phyloP scores from a whole-genome alignment of 1,140 invertebrate genomes.

The Lucilia sericata region DNA sequence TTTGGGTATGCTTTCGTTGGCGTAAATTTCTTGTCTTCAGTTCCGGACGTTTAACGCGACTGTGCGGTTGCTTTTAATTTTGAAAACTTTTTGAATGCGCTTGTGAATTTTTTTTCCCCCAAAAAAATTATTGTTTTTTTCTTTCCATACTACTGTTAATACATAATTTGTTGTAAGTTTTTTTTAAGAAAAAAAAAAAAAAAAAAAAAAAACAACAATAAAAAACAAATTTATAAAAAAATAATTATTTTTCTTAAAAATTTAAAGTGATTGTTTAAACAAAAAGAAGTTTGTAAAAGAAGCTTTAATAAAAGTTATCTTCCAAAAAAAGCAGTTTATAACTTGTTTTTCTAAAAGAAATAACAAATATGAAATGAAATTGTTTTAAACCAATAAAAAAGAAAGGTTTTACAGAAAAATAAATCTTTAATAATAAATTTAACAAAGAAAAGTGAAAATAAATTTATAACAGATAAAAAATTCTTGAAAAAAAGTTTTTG shows the following conservation, averaged over 20 bases:
- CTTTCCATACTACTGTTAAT: background rate
- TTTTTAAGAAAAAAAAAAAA: no score
- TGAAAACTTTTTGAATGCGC: slow-evolving; percentile 1
- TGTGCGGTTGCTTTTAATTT: slow-evolving; percentile 33
- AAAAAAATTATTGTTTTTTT: slow-evolving; percentile 27
- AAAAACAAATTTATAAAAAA: no score
- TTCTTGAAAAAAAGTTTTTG: background rate
- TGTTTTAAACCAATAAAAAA: background rate
- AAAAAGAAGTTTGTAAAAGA: slow-evolving; percentile 6
- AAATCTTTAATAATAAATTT: background rate
- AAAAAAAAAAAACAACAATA: no score
- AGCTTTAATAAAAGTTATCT: background rate
- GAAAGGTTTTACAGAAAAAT: background rate
- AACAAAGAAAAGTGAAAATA: background rate
- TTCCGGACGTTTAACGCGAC: slow-evolving; percentile 40
- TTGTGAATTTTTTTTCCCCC: slow-evolving; percentile 10
- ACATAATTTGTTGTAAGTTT: no score
- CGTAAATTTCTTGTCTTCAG: slow-evolving; percentile 42
- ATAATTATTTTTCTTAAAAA: no score
- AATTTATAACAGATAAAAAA: background rate
- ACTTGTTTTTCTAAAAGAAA: background rate
- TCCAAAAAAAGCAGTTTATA: background rate
- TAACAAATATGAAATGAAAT: background rate
- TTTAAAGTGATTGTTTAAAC: no score
- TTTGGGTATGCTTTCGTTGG: slow-evolving; percentile 20